Conservation (phyloP, 2,888 invertebrate genomes). For the Aspidiotus destructor region DNA sequence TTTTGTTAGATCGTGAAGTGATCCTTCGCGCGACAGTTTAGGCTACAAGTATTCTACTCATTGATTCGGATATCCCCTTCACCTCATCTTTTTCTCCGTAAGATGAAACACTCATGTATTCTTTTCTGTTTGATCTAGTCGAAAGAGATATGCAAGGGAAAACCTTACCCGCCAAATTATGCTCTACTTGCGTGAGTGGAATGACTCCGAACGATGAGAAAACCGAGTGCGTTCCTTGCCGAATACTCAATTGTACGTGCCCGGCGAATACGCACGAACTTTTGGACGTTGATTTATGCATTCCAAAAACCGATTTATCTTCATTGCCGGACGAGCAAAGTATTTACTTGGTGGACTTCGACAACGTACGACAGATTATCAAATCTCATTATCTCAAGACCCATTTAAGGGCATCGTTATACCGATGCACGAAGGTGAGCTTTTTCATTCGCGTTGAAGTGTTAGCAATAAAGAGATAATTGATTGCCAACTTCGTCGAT, state of each 20-base stretch:
- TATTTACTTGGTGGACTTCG: constrained; percentile 42
- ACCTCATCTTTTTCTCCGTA: too few relatives aligned
- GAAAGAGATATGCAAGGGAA: constrained; percentile 42
- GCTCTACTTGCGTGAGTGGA: constrained; percentile 43
- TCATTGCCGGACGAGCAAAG: constrained; percentile 41
- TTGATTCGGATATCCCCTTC: too few relatives aligned
- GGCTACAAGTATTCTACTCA: too few relatives aligned
- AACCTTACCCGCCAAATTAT: constrained; percentile 40
- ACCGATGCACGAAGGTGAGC: constrained; percentile 41
- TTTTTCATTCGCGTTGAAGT: too few relatives aligned
- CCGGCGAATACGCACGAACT: constrained; percentile 40
- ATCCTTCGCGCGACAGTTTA: too few relatives aligned
- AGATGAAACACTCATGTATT: too few relatives aligned
- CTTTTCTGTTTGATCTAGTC: constrained; percentile 38
- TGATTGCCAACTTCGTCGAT: constrained; percentile 16
- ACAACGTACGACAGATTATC: constrained; percentile 38
- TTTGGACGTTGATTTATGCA: constrained; percentile 35
- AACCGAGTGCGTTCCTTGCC: constrained; percentile 43
- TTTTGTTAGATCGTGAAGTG: too few relatives aligned
- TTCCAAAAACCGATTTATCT: constrained; percentile 38
- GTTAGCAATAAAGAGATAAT: neutral
- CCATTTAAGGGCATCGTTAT: constrained; percentile 42
- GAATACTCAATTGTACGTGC: constrained; percentile 41
- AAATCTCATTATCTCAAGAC: constrained; percentile 43
- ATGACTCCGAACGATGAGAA: constrained; percentile 42